Percentiles rank a stretch among this genome's conserved stretches.
Conservation (phyloP, 2,888 invertebrate genomes). For the Eupithecia insigniata region DNA sequence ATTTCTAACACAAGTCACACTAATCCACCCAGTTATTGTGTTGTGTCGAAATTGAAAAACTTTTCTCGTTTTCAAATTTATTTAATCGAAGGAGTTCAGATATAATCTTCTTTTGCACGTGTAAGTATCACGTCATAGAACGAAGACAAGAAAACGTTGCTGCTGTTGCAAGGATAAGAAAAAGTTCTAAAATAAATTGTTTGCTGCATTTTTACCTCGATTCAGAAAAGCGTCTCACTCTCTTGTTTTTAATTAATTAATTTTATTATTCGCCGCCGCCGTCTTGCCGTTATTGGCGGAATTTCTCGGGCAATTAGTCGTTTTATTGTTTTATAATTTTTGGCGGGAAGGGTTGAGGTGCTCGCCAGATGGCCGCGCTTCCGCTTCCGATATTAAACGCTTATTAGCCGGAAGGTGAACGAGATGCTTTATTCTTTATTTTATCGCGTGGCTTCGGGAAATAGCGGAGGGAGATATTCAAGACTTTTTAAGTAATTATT, state of each 20-base stretch:
- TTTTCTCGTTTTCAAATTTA: conserved; percentile 78
- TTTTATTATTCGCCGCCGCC: conserved; percentile 78
- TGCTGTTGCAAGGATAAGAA: too few relatives aligned
- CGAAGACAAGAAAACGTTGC: neutral
- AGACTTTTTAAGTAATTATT: neutral
- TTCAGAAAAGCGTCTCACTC: conserved; percentile 40
- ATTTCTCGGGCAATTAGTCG: conserved; percentile 81
- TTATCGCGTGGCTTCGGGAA: conserved; percentile 33
- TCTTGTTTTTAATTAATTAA: conserved; percentile 84
- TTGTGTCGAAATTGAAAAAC: conserved; percentile 79
- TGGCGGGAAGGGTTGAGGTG: conserved; percentile 73
- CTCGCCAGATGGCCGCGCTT: conserved; percentile 55
- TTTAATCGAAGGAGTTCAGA: conserved; percentile 62
- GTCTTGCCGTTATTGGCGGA: conserved; percentile 81
- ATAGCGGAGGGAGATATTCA: conserved; percentile 1
- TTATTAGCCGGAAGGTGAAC: conserved; percentile 54
- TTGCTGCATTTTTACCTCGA: neutral
- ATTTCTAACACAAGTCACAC: conserved; percentile 28
- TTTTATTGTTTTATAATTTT: conserved; percentile 85
- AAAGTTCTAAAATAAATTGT: neutral
- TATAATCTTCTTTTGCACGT: conserved; percentile 70
- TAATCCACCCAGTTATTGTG: conserved; percentile 43
- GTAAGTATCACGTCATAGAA: too few relatives aligned
- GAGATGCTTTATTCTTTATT: conserved; percentile 30
- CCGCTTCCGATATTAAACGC: conserved; percentile 56